phyloP scores from a whole-genome alignment of 2,797 vertebrate species.

The Rhadinocentrus ornatus region DNA sequence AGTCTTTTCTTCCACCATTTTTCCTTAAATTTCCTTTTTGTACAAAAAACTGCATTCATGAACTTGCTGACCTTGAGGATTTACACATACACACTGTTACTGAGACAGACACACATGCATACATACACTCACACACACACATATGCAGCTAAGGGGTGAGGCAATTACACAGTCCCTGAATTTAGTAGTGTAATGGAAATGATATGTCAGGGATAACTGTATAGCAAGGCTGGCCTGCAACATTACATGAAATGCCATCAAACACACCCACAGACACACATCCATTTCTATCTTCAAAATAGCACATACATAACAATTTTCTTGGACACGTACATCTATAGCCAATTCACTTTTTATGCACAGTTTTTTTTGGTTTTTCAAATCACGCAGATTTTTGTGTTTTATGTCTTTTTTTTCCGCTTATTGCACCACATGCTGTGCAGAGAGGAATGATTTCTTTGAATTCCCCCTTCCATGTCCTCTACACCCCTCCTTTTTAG shows the following conservation, averaged over 20 bases:
- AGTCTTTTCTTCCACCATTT: constrained; percentile 39
- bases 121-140: constrained; percentile 11
- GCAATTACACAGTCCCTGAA: constrained; percentile 63
- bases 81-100: constrained; percentile 31
- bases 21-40: constrained; percentile 51
- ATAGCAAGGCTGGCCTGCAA: constrained; percentile 44
- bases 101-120: not conserved
- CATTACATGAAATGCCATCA: constrained; percentile 37
- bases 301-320: not conserved
- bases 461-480: constrained; percentile 15
- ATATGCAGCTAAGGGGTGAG: constrained; percentile 52
- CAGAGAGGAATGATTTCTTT: constrained; percentile 15
- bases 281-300: not conserved
- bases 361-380: constrained; percentile 17
- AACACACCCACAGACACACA: not conserved
- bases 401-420: constrained; percentile 25
- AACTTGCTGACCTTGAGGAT: constrained; percentile 65
- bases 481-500: constrained; percentile 11
- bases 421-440: constrained; percentile 20
- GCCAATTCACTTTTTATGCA: constrained; percentile 11
- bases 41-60: constrained; percentile 42
- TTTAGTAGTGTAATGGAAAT: constrained; percentile 65
- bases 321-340: not conserved
- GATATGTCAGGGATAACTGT: constrained; percentile 56
- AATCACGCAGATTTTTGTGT: constrained; percentile 18